Evolutionary conservation across 2,888 invertebrate genomes (phyloP).

Genomic region (Timandra comae): DNA sequence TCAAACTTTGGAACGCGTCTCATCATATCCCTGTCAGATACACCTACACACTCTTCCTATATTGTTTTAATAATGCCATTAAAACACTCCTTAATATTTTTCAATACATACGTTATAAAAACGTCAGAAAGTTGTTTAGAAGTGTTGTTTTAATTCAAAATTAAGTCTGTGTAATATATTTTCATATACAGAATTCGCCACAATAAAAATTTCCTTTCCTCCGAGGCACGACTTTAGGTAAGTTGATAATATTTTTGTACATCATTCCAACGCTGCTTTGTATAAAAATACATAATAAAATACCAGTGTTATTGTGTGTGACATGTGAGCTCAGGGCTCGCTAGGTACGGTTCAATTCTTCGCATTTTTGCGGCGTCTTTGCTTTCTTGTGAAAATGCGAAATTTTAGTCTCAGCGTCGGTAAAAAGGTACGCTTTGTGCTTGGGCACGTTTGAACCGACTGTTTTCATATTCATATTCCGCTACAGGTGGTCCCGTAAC

Average conservation of each 20-base stretch:
- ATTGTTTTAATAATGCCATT: slow-evolving; percentile 2
- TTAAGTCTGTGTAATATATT: slow-evolving; percentile 21
- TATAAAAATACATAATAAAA: slow-evolving; percentile 21
- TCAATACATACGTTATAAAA: slow-evolving; percentile 18
- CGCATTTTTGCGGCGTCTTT: slow-evolving; percentile 54
- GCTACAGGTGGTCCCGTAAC: slow-evolving; percentile 47
- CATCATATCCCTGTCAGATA: slow-evolving; percentile 7
- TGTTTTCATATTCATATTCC: slow-evolving; percentile 38
- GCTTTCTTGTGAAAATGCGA: slow-evolving; percentile 42
- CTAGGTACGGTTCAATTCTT: slow-evolving; percentile 37
- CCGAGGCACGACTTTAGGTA: slow-evolving; percentile 15
- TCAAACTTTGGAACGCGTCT: slow-evolving; percentile 23
- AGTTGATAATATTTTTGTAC: slow-evolving; percentile 15
- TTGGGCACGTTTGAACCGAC: slow-evolving; percentile 35
- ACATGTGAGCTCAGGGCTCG: slow-evolving; percentile 23
- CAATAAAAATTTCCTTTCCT: slow-evolving; percentile 26
- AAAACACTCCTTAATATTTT: slow-evolving; percentile 10
- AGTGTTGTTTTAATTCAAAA: slow-evolving; percentile 17
- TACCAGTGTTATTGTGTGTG: slow-evolving; percentile 33
- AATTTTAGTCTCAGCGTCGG: slow-evolving; percentile 41
- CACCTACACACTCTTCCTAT: not conserved
- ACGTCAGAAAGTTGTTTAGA: slow-evolving; percentile 20
- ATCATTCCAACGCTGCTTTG: slow-evolving; percentile 10
- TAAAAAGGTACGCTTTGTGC: slow-evolving; percentile 52
- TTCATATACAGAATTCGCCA: slow-evolving; percentile 14